Evolutionary conservation across 2,113 vertebrate genomes (phyloP).

Genomic region (Varanus komodoensis): DNA sequence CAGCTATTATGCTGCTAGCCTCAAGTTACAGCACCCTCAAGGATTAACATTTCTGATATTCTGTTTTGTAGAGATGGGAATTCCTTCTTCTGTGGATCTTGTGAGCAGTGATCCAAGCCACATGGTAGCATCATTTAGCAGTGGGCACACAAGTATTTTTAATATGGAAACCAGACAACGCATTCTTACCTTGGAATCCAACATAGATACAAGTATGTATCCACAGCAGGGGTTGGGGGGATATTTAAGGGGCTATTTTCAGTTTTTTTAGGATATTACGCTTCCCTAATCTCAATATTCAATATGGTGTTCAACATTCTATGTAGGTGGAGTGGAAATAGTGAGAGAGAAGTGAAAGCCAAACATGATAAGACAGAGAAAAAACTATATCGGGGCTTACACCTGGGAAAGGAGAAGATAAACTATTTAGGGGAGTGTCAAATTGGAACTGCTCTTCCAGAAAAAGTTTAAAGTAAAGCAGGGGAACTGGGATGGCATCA

Average conservation of each 20-base stretch:
- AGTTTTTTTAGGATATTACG: neutral
- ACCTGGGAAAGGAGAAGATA: neutral
- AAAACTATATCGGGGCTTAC: neutral
- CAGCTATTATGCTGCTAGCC: too few relatives aligned
- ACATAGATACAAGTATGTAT: slow-evolving; percentile 84
- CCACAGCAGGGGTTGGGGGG: neutral
- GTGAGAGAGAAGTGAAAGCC: neutral
- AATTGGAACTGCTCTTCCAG: neutral
- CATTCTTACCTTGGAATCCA: slow-evolving; percentile 92
- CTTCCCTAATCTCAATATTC: neutral
- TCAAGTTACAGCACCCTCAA: too few relatives aligned
- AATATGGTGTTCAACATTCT: neutral
- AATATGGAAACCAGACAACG: slow-evolving; percentile 96
- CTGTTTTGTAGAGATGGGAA: slow-evolving; percentile 86
- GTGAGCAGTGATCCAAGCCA: slow-evolving; percentile 96
- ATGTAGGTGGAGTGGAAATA: neutral
- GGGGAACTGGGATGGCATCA: neutral
- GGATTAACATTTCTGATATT: neutral
- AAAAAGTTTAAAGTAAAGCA: neutral
- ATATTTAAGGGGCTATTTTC: neutral
- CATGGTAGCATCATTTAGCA: slow-evolving; percentile 95
- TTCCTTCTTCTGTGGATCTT: slow-evolving; percentile 95
- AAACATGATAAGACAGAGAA: neutral
- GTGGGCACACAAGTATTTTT: slow-evolving; percentile 92
- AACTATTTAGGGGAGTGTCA: too few relatives aligned